phyloP scores from a whole-genome alignment of 2,888 invertebrate genomes.

The Toxonevra muliebris region DNA sequence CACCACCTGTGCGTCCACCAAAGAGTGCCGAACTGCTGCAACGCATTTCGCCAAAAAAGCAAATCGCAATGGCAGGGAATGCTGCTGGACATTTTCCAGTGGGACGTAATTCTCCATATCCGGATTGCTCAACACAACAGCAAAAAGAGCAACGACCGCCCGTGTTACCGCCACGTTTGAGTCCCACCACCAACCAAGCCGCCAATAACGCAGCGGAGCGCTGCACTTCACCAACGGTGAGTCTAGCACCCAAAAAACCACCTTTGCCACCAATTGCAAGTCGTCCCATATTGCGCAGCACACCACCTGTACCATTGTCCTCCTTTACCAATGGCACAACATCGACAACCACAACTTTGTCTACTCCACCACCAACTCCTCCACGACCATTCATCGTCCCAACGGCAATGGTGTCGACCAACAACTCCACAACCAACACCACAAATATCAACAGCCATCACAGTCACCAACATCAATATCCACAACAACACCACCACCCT shows the following conservation, averaged over 20 bases:
- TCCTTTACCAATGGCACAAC: slow-evolving; percentile 42
- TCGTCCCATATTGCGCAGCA: slow-evolving; percentile 64
- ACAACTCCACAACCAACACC: slow-evolving; percentile 27
- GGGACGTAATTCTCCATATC: slow-evolving; percentile 1
- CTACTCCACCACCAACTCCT: slow-evolving; percentile 65
- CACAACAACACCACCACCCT: slow-evolving; percentile 26
- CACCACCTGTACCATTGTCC: slow-evolving; percentile 71
- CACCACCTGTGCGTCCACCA: slow-evolving; percentile 77
- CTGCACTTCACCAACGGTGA: slow-evolving; percentile 51
- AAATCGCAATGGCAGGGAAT: slow-evolving; percentile 37
- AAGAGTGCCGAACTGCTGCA: slow-evolving; percentile 68
- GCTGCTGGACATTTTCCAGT: slow-evolving; percentile 19
- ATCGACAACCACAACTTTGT: slow-evolving; percentile 66
- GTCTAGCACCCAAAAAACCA: slow-evolving; percentile 74
- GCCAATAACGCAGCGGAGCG: slow-evolving; percentile 25
- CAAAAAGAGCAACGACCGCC: slow-evolving; percentile 48
- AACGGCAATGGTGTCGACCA: slow-evolving; percentile 22
- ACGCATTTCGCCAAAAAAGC: slow-evolving; percentile 61
- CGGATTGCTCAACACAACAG: background rate
- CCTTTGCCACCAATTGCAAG: slow-evolving; percentile 75
- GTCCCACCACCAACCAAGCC: slow-evolving; percentile 37
- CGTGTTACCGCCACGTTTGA: slow-evolving; percentile 54
- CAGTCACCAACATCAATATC: slow-evolving; percentile 54
- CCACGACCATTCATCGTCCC: slow-evolving; percentile 23
- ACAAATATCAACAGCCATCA: slow-evolving; percentile 66